These are phyloP conservation scores for Euura saliciscinereae DNA, from an alignment of 1,140 invertebrate genomes.

Conservation along the genomic window DNA sequence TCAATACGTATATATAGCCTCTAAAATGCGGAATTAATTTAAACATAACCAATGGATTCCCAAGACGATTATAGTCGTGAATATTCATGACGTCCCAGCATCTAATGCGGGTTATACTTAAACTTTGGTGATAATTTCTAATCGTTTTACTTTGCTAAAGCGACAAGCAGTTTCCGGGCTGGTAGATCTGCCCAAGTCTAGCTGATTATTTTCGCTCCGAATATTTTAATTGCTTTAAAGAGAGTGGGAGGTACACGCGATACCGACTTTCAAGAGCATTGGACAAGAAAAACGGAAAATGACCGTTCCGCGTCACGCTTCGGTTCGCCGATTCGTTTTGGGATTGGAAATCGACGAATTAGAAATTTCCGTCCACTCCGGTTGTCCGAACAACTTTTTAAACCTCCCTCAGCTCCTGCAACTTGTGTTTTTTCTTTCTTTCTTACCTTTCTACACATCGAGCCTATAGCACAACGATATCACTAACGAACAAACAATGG, in stretches of 20 bases:
- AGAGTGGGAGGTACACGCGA: not conserved
- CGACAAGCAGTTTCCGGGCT: no score
- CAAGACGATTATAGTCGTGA: not conserved
- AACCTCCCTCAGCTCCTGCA: no score
- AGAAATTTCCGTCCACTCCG: not conserved
- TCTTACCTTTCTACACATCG: no score
- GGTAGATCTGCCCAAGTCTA: no score
- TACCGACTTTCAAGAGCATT: conserved; percentile 5
- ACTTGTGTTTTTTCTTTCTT: no score
- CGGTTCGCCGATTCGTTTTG: not conserved
- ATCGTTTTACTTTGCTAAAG: no score
- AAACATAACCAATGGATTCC: not conserved
- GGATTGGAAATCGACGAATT: conserved; percentile 4
- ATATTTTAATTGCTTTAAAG: not conserved
- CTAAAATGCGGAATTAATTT: conserved; percentile 4
- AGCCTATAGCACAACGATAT: no score
- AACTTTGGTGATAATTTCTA: no score
- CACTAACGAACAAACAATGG: not conserved
- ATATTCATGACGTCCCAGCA: not conserved
- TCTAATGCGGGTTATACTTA: not conserved
- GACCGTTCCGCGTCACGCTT: not conserved
- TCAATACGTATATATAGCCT: not conserved
- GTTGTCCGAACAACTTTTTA: no score
- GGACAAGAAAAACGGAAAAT: not conserved
- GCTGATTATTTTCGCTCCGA: not conserved